Conservation (phyloP, 2,797 vertebrate genomes). For the Acestrorhynchus altus region DNA sequence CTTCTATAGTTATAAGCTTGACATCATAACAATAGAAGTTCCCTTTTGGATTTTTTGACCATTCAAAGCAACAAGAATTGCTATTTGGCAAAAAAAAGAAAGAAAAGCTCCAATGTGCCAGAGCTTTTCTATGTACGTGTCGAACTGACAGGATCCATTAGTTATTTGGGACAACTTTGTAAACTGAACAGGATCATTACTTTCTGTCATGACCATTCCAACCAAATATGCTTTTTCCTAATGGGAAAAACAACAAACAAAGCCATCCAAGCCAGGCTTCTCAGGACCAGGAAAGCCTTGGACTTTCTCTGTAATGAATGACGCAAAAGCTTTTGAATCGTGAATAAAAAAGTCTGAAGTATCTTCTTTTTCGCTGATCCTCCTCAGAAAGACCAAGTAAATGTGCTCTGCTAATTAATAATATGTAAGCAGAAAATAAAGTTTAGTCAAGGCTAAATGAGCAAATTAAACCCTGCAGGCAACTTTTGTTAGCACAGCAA, state of each 20-base stretch:
- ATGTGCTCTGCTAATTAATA: slow-evolving; percentile 34
- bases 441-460: slow-evolving; percentile 42
- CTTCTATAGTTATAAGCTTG: too few species aligned
- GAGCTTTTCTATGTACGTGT: slow-evolving; percentile 8
- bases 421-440: slow-evolving; percentile 40
- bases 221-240: slow-evolving; percentile 16
- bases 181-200: slow-evolving; percentile 16
- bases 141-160: slow-evolving; percentile 7
- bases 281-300: slow-evolving; percentile 1
- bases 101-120: slow-evolving; percentile 51
- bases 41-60: not conserved
- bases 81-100: slow-evolving; percentile 39
- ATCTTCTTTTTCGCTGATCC: not conserved
- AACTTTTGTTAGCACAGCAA: slow-evolving; percentile 32
- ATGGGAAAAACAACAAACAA: slow-evolving; percentile 5
- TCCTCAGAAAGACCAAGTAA: not conserved
- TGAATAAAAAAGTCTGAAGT: slow-evolving; percentile 19
- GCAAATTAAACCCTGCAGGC: slow-evolving; percentile 42
- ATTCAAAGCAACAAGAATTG: not conserved
- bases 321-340: slow-evolving; percentile 12
- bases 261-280: not conserved
- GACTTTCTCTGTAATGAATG: not conserved
- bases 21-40: too few species aligned
- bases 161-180: slow-evolving; percentile 13
- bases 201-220: not conserved